Conservation (phyloP, 1,140 invertebrate genomes). For the Cydia fagiglandana region DNA sequence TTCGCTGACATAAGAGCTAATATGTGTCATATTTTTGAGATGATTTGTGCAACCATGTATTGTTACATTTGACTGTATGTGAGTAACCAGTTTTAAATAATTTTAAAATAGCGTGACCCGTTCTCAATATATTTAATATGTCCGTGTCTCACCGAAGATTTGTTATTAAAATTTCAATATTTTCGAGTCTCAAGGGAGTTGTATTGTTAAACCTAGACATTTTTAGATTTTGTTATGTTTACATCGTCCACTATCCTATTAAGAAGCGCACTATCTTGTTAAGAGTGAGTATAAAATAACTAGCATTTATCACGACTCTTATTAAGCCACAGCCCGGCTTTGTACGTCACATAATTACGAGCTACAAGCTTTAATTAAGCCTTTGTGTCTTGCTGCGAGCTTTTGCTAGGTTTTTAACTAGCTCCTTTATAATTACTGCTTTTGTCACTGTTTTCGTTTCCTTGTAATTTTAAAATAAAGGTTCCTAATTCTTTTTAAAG, state of each 20-base stretch:
- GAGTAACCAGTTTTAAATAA: no score
- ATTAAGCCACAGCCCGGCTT: slow-evolving; percentile 4
- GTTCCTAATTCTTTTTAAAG: not conserved
- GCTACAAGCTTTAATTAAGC: slow-evolving; percentile 26
- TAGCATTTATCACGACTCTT: not conserved
- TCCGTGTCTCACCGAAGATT: no score
- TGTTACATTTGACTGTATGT: no score
- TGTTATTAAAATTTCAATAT: no score
- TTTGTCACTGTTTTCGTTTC: slow-evolving; percentile 1
- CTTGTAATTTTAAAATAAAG: slow-evolving; percentile 4
- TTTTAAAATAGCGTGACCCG: no score
- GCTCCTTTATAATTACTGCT: slow-evolving; percentile 9
- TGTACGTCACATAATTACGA: slow-evolving; percentile 25
- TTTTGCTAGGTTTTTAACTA: slow-evolving; percentile 4
- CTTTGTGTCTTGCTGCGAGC: slow-evolving; percentile 9
- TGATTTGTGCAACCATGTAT: no score
- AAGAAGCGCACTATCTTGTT: not conserved
- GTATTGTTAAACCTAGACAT: no score
- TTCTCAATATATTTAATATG: no score
- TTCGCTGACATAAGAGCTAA: no score
- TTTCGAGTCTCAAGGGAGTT: no score
- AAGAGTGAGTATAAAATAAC: not conserved
- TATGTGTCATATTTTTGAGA: no score
- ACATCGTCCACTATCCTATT: not conserved
- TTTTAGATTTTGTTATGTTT: not conserved